Conservation (phyloP, 2,888 invertebrate species). For the Agrochola lota region DNA sequence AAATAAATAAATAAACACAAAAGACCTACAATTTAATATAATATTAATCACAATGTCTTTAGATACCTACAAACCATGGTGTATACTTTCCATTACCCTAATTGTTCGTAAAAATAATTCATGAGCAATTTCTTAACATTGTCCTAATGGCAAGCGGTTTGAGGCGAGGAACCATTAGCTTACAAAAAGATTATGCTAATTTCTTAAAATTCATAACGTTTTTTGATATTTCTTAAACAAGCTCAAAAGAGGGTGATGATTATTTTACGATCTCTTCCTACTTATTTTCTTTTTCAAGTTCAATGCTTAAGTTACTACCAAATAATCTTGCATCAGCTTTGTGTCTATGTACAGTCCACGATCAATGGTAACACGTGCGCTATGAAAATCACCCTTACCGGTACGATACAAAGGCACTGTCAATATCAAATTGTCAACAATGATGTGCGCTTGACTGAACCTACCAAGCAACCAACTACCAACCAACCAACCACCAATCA, state of each 20-base stretch:
- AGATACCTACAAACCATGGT: not conserved
- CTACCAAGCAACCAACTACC: not conserved
- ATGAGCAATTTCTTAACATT: conserved; percentile 35
- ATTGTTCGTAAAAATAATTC: conserved; percentile 40
- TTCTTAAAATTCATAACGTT: conserved; percentile 53
- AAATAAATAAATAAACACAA: no score
- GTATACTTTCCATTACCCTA: conserved; percentile 24
- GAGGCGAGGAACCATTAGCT: conserved; percentile 53
- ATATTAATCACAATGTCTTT: not conserved
- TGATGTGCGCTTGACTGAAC: not conserved
- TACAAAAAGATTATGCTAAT: conserved; percentile 61
- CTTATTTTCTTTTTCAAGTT: not conserved
- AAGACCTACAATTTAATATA: not conserved
- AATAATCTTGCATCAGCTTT: not conserved
- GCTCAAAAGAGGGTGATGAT: not conserved
- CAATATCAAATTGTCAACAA: not conserved
- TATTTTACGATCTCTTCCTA: not conserved
- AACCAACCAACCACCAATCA: not conserved
- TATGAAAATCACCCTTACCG: not conserved
- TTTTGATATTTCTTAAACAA: conserved; percentile 8
- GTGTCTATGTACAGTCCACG: not conserved
- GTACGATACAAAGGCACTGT: not conserved
- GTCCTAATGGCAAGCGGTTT: conserved; percentile 41
- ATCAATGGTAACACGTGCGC: not conserved
- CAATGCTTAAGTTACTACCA: not conserved